Evolutionary conservation across 2,113 vertebrate species (phyloP).

Genomic region (Leptosomus discolor): DNA sequence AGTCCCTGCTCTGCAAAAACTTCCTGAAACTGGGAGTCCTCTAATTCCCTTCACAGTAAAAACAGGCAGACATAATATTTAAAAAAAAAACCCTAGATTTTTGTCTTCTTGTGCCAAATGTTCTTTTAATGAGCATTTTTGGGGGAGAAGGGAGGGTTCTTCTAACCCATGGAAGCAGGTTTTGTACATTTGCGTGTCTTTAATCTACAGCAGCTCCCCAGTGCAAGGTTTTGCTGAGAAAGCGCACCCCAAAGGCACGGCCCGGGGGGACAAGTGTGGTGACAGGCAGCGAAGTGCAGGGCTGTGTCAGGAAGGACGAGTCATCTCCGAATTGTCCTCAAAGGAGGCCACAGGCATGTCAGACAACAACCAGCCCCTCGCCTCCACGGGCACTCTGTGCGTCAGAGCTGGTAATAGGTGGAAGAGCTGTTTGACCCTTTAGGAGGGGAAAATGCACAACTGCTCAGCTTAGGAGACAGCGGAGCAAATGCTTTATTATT

Average conservation of each 20-base stretch:
- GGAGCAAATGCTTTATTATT: not conserved
- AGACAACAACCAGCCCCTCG: not conserved
- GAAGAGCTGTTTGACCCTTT: not conserved
- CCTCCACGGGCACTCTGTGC: accelerated
- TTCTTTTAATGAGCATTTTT: not conserved
- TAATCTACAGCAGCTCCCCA: not conserved
- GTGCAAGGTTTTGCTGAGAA: accelerated
- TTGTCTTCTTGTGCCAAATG: not conserved
- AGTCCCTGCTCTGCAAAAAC: not conserved
- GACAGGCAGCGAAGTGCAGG: not conserved
- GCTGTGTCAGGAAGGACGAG: accelerated
- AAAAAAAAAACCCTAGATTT: accelerated
- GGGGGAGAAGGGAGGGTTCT: not conserved
- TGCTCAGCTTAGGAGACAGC: not conserved
- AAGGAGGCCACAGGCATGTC: not conserved
- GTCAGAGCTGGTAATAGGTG: accelerated
- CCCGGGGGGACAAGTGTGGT: accelerated
- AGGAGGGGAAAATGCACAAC: not conserved
- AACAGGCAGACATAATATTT: not conserved
- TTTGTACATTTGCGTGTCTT: not conserved
- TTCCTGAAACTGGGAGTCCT: not conserved
- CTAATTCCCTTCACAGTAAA: not conserved
- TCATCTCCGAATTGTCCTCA: accelerated
- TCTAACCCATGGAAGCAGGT: not conserved
- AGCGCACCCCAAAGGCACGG: accelerated